Base-by-base conservation (phyloP, 2,888 invertebrate genomes). In the Bembecia ichneumoniformis region DNA sequence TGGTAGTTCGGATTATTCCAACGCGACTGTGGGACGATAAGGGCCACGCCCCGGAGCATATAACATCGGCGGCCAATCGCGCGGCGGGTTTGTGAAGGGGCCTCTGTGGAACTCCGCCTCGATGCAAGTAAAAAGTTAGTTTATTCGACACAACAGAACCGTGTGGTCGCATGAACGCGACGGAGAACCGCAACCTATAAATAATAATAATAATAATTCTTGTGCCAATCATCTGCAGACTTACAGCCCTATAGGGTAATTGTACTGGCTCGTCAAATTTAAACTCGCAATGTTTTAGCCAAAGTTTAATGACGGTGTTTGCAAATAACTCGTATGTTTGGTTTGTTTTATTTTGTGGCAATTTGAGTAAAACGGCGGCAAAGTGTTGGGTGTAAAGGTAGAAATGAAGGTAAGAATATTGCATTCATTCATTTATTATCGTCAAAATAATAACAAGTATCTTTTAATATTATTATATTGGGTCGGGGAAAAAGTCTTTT, bases 331-430 rank as follows among this genome's bases (percentile, higher is more conserved):
- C 47, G 52, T 48, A 58, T 67, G 63, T 63, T 61, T 56, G 63
- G 62, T 63, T 64, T 65, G 63, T 62, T 74, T 69, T 68, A 64
- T 71, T 68, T 68, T 66, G 74, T 77, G 71, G 58, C 57, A 58
- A 53, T 54, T 57, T 61, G 53, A 58, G 59, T 53, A 55, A 55
- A 53, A 57, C 67, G 52, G 63, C 60, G 61, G 56, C 74, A 77
- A 75, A 68, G 79, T 81, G 82, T 74, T 79, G 71, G 73, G 71
- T 59, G 75, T 78, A 53, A 80, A 80, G 62, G 55, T 74, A 63
- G 81, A 82, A 62, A 83, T 83, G 83, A 83, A 83, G 83, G 83
- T 82, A 59, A 70, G 76, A 52, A 34, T 15, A 46, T 17, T 4
- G 28, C 28, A 9, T 28, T 7, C 28, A 9, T 28, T 7, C 1